Evolutionary conservation across 2,888 invertebrate genomes (phyloP).

Genomic region (Cheilosia vernalis): DNA sequence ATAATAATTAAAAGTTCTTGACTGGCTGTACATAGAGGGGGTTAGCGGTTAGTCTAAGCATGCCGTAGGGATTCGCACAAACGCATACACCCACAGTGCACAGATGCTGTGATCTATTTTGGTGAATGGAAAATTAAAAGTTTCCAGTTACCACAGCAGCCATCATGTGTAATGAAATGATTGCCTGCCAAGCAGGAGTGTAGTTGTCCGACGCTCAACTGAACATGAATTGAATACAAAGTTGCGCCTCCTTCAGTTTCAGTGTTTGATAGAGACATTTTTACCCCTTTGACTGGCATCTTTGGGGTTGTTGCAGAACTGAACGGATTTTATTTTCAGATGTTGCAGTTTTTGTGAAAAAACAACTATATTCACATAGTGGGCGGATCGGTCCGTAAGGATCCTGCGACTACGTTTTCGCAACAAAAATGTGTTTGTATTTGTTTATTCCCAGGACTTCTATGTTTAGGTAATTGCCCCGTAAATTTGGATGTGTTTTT

Average conservation of each 20-base stretch:
- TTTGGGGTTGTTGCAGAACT: not conserved
- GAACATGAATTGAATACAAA: constrained; percentile 5
- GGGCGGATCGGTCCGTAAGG: too few relatives aligned
- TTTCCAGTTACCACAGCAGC: constrained; percentile 10
- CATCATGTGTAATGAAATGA: constrained; percentile 6
- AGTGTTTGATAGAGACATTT: not conserved
- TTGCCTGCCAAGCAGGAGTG: not conserved
- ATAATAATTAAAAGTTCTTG: constrained; percentile 58
- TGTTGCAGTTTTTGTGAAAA: too few relatives aligned
- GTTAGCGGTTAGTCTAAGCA: not conserved
- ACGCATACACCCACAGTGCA: not conserved
- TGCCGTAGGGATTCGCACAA: constrained; percentile 7
- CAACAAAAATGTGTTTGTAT: too few relatives aligned
- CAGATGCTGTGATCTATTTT: constrained; percentile 56
- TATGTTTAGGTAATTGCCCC: too few relatives aligned
- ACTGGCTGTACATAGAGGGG: not conserved
- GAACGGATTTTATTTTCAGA: not conserved
- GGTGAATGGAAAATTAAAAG: constrained; percentile 34
- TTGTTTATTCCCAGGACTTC: too few relatives aligned
- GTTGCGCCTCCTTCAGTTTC: constrained; percentile 16
- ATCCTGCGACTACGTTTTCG: too few relatives aligned
- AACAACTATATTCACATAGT: too few relatives aligned
- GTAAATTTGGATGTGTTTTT: too few relatives aligned
- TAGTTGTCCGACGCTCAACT: not conserved
- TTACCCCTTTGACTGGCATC: not conserved